phyloP scores from a whole-genome alignment of 2,888 invertebrate species.

The Dryococelus australis region DNA sequence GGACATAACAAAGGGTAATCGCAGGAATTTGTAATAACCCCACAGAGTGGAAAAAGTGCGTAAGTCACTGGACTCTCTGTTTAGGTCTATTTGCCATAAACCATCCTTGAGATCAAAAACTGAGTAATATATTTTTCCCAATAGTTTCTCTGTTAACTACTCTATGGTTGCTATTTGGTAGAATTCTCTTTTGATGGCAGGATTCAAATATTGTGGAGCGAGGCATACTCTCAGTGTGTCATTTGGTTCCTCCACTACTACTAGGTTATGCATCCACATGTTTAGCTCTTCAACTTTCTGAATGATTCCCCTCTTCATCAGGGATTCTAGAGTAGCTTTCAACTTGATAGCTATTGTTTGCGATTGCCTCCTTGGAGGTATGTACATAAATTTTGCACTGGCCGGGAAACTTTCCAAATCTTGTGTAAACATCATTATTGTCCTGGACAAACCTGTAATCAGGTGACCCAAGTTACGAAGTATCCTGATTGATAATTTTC shows the following conservation, averaged over 20 bases:
- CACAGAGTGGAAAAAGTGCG: too few species aligned
- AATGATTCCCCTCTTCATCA: not conserved
- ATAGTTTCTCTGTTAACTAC: not conserved
- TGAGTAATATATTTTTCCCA: not conserved
- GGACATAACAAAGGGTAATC: not conserved
- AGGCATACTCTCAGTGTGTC: not conserved
- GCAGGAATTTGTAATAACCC: too few species aligned
- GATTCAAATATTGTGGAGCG: not conserved
- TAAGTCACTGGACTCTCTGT: too few species aligned
- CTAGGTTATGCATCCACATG: too few species aligned
- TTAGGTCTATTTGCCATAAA: too few species aligned
- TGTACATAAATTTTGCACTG: not conserved
- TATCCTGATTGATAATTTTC: not conserved
- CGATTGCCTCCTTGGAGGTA: not conserved
- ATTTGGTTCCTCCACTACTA: not conserved
- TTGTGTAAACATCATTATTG: not conserved
- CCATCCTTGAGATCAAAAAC: too few species aligned
- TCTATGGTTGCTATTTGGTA: not conserved
- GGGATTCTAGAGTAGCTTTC: not conserved
- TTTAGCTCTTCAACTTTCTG: not conserved
- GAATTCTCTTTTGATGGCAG: not conserved
- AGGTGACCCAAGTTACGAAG: not conserved
- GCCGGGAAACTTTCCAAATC: not conserved
- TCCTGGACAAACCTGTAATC: not conserved
- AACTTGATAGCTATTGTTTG: not conserved